Evolutionary conservation across 2,888 invertebrate species (phyloP).

Genomic region (Prionchulus punctatus): DNA sequence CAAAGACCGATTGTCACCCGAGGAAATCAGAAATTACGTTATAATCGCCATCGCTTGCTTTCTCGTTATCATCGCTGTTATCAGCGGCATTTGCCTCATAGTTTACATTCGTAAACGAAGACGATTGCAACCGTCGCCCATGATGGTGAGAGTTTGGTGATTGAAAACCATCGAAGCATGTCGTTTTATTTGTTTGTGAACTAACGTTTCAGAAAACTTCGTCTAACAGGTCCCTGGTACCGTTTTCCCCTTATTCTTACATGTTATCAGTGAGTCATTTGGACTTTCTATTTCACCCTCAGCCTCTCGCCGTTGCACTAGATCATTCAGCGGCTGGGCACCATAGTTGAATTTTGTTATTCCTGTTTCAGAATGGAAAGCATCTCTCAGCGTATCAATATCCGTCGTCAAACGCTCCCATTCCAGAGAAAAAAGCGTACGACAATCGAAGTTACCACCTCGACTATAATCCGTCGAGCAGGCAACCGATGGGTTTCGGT

Average conservation of each 20-base stretch:
- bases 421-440: neutral
- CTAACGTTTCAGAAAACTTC: too few relatives aligned
- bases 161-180: too few relatives aligned
- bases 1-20: neutral
- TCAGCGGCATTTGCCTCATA: constrained; percentile 12
- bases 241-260: constrained; percentile 6
- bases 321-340: too few relatives aligned
- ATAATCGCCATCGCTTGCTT: constrained; percentile 12
- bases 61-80: constrained; percentile 12
- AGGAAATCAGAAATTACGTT: constrained; percentile 10
- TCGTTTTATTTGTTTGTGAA: too few relatives aligned
- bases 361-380: neutral
- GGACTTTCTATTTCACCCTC: neutral
- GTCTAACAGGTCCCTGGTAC: neutral
- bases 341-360: too few relatives aligned
- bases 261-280: neutral
- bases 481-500: too few relatives aligned
- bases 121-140: too few relatives aligned
- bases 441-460: neutral
- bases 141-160: too few relatives aligned
- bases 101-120: constrained; percentile 4
- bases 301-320: too few relatives aligned
- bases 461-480: too few relatives aligned
- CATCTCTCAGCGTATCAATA: neutral
- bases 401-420: too few relatives aligned